Evolutionary conservation across 2,888 invertebrate genomes (phyloP).

Genomic region (Odontomyia ornata): DNA sequence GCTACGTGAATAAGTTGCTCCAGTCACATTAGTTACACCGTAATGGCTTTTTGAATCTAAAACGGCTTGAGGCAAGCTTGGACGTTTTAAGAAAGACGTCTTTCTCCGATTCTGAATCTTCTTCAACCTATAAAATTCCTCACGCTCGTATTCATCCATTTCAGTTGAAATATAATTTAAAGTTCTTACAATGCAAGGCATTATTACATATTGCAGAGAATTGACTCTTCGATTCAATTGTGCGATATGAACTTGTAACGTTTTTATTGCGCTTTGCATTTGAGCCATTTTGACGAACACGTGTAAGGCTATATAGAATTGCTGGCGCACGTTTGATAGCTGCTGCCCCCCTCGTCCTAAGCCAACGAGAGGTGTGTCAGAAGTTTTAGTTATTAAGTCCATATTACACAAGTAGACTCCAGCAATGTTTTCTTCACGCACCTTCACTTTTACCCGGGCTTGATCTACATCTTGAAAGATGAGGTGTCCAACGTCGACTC

Average conservation of each 20-base stretch:
- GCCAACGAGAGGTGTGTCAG: constrained; percentile 13
- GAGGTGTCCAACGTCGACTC: constrained; percentile 16
- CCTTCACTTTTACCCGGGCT: constrained; percentile 11
- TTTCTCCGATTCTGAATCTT: constrained; percentile 12
- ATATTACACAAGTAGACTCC: constrained; percentile 6
- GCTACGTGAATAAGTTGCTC: too few species aligned
- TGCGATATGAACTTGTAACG: constrained; percentile 18
- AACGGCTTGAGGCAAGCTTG: background rate
- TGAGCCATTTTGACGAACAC: constrained; percentile 38
- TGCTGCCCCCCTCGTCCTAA: constrained; percentile 45
- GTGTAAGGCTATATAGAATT: constrained; percentile 26
- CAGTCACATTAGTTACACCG: too few species aligned
- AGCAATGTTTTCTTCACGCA: constrained; percentile 10
- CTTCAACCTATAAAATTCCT: constrained; percentile 46
- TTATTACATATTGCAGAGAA: constrained; percentile 45
- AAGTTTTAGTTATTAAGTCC: background rate
- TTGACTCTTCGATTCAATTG: constrained; percentile 39
- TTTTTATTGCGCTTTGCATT: constrained; percentile 24
- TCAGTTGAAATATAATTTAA: constrained; percentile 42
- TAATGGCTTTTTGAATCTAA: too few species aligned
- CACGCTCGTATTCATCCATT: constrained; percentile 46
- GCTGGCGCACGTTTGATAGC: constrained; percentile 17
- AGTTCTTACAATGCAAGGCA: constrained; percentile 38
- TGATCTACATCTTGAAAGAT: constrained; percentile 9
- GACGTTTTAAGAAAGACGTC: constrained; percentile 1